Base-by-base conservation (phyloP, 1,140 invertebrate species). In the Drosophila ambigua region DNA sequence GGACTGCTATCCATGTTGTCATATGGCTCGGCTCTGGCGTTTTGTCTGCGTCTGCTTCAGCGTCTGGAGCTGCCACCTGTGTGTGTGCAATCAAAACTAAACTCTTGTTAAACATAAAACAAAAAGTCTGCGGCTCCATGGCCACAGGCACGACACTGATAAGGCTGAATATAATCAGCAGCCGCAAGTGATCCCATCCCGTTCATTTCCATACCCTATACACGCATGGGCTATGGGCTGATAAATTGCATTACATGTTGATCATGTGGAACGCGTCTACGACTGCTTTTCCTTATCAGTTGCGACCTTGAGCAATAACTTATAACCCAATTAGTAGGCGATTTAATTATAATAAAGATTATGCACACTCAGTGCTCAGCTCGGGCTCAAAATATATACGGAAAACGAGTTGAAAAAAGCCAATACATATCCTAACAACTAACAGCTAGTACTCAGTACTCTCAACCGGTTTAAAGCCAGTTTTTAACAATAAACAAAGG, bases 1-100 rank as follows among this genome's bases (percentile, higher is more conserved):
- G 78, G 57, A 31, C 89, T 83, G 24, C 87, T 90, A 53, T 92
- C 91, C 91, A 92, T 92, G 39, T 59, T 83, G 35, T 61, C 79
- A 79, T 66, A 50, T 31, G 60, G 49, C 26, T 48, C 23, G 23
- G 23, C 1, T 16, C 2, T 16, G 31, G 23, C n/a, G 23, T 68
- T 31, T 20, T 16, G 20, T 41, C n/a, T 6, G 13, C 15, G 58
- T 44, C 39, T 6, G 13, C 15, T 54, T 44, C 39, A 24, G n/a
- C 51, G 39, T 26, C 24, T 58, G 23, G 23, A 24, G 23, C 23
- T 24, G 23, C 28, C 28, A 52, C 49, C 72, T 76, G 44, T 23
- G 16, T 20, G 20, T 20, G 20, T 20, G 20, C 43, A 46, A 50
- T 16, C 7, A 61, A 24, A 55, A 24, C 16, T 13, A 41, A 43